Percentiles rank a stretch among this genome's conserved stretches.
These are phyloP conservation scores for Andrena haemorrhoa DNA, from an alignment of 2,888 invertebrate genomes.

Conservation along the genomic window DNA sequence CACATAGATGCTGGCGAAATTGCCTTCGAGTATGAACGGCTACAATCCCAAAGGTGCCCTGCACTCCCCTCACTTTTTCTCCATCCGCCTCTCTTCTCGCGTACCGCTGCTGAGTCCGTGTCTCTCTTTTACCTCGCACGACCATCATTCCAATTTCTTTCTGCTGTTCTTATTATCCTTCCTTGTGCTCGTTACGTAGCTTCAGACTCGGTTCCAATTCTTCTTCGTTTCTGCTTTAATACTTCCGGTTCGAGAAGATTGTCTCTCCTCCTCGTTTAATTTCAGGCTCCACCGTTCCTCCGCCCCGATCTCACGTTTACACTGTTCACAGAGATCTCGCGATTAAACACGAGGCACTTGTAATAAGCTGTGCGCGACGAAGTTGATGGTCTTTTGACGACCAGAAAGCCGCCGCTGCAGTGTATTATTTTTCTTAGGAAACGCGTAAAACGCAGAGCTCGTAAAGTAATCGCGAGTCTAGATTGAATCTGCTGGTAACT, in stretches of 20 bases:
- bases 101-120: not conserved
- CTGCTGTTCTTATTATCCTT: not conserved
- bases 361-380: not conserved
- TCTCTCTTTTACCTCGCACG: not conserved
- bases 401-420: not conserved
- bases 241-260: not conserved
- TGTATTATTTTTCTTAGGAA: not conserved
- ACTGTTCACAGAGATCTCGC: no score
- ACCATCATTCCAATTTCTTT: slow-evolving; percentile 29
- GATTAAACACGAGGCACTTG: not conserved
- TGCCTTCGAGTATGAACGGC: slow-evolving; percentile 50
- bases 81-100: slow-evolving; percentile 3
- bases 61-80: not conserved
- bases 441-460: not conserved
- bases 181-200: no score
- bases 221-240: not conserved
- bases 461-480: slow-evolving; percentile 4
- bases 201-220: no score
- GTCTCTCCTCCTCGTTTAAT: no score
- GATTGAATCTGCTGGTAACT: not conserved
- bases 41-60: slow-evolving; percentile 43
- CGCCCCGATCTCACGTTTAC: no score
- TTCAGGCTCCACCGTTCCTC: no score
- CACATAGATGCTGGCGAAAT: slow-evolving; percentile 54
- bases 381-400: not conserved